These are phyloP conservation scores for Aspidoscelis tigris DNA, from an alignment of 2,113 vertebrate species.

Conservation along the genomic window DNA sequence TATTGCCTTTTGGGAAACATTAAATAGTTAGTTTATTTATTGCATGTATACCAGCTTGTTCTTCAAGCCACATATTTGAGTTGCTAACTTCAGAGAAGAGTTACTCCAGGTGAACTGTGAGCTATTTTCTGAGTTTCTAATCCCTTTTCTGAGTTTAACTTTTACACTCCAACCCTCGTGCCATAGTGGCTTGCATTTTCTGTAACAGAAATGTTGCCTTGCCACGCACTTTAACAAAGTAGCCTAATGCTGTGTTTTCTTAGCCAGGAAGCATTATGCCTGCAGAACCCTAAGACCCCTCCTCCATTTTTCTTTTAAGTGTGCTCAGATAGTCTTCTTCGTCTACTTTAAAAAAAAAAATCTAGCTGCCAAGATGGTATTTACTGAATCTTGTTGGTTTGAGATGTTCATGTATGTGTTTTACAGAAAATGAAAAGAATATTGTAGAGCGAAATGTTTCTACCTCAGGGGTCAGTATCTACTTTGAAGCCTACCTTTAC, in stretches of 20 bases:
- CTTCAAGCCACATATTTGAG: background rate
- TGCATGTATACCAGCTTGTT: background rate
- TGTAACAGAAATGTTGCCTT: background rate
- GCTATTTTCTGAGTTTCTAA: background rate
- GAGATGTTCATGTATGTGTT: background rate
- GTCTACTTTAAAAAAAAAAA: background rate
- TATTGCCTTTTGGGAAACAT: background rate
- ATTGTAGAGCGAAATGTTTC: slow-evolving; percentile 97
- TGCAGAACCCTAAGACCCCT: background rate
- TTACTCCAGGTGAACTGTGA: background rate
- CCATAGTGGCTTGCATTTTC: background rate
- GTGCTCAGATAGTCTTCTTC: background rate
- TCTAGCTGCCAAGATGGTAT: background rate
- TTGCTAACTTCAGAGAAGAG: background rate
- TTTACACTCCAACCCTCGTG: rapidly evolving
- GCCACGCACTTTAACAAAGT: background rate
- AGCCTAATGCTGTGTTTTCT: background rate
- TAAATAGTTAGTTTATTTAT: background rate
- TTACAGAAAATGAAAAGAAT: slow-evolving; percentile 91
- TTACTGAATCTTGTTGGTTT: slow-evolving; percentile 11
- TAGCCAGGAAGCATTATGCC: background rate
- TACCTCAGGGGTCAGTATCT: slow-evolving; percentile 95
- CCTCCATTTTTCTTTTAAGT: background rate
- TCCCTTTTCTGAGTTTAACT: background rate
- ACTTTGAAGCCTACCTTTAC: slow-evolving; percentile 97